Evolutionary conservation across 2,888 invertebrate genomes (phyloP), one percentile per base, ranked within the genome.

Genomic region (Orchesella flavescens): DNA sequence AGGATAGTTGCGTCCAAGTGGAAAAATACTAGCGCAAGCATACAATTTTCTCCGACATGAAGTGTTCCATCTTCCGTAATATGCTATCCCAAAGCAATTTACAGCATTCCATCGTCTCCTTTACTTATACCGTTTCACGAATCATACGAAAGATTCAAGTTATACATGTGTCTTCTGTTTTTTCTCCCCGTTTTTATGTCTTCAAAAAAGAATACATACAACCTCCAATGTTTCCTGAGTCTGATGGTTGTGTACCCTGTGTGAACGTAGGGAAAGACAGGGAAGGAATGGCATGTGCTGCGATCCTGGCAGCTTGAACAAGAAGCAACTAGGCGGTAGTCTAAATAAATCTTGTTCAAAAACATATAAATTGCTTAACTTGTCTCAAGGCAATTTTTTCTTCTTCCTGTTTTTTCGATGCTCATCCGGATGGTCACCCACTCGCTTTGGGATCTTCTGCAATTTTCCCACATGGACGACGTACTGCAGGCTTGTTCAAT

Each of bases 361-460:
- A 78, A 78, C 78, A 78, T 78, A 78, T 78, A 78, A 78, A 78
- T 78, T 78, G 78, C 78, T 80, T 72, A 80, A 80, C 79, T 80
- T 80, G 79, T 80, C 79, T 80, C 79, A 80, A 72, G 79, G 79
- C 79, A 80, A 80, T 80, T 80, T 80, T 80, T 73, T 49, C 21
- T 19, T 34, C n/a, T 57, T 57, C 49, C 77, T 65, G 34, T 63
- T 53, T 76, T 65, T 55, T 73, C 63, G 71, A 78, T 78, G 53
- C 53, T 80, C 66, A 73, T 80, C 79, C 73, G 79, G 71, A 66
- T 80, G 79, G 79, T 80, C 79, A 80, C 72, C 79, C 66, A 80
- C 55, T 57, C 73, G 46, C 79, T 53, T 23, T 21, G 55, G 65
- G 73, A 23, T 17, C 65, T 57, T 3, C 63, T 65, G 34, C 59